Percentiles rank a stretch among this genome's conserved stretches.
Conservation (phyloP, 2,113 vertebrate species). For the Nycticebus coucang region DNA sequence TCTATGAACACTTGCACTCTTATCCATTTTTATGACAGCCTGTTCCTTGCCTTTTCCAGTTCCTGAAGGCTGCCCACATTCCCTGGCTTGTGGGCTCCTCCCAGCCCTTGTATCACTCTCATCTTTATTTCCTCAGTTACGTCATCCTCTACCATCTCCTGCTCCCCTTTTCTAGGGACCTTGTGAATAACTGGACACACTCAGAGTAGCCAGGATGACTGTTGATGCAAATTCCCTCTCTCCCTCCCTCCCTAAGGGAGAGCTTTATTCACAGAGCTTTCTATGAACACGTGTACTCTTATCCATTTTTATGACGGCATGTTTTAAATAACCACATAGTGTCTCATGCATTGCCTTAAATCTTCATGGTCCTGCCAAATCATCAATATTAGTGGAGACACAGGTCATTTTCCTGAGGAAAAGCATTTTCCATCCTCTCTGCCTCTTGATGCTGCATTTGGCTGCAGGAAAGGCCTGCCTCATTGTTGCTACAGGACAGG, state of each 20-base stretch:
- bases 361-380: not conserved
- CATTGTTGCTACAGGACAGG: fast-evolving
- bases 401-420: not conserved
- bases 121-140: not conserved
- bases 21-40: not conserved
- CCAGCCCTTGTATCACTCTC: not conserved
- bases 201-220: not conserved
- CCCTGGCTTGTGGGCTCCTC: not conserved
- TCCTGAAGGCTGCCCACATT: not conserved
- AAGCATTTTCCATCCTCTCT: not conserved
- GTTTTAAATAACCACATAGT: not conserved
- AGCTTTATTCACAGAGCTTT: not conserved
- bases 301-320: too few species aligned
- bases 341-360: not conserved
- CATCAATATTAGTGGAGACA: not conserved
- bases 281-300: not conserved
- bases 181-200: too few species aligned
- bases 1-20: too few species aligned
- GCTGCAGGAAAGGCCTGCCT: too few species aligned
- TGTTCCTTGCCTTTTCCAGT: not conserved
- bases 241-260: not conserved
- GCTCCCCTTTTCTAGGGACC: not conserved
- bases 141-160: not conserved
- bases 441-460: fast-evolving
- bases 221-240: too few species aligned